Evolutionary conservation across 2,113 vertebrate species (phyloP).

Genomic region (Zootoca vivipara): DNA sequence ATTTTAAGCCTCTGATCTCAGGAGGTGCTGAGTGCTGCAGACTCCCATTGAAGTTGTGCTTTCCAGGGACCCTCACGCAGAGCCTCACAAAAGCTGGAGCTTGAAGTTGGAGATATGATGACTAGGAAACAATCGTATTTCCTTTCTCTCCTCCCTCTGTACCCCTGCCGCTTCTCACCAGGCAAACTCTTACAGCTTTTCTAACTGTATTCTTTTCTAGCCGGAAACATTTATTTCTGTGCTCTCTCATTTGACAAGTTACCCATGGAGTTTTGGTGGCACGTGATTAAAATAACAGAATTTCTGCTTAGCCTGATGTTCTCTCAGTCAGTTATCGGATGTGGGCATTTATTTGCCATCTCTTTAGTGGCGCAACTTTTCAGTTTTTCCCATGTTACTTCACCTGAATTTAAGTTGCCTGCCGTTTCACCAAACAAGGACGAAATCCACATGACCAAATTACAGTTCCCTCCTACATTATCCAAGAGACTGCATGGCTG

Average conservation of each 20-base stretch:
- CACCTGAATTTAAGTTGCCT: not conserved
- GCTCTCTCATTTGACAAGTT: constrained; percentile 35
- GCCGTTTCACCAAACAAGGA: not conserved
- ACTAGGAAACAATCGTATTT: constrained; percentile 3
- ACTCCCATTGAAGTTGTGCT: constrained; percentile 31
- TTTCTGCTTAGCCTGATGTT: constrained; percentile 58
- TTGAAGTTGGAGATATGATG: constrained; percentile 9
- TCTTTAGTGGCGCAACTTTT: not conserved
- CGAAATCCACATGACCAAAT: not conserved
- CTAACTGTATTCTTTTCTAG: constrained; percentile 57
- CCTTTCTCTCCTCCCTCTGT: constrained; percentile 9
- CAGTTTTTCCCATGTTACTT: not conserved
- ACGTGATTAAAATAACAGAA: constrained; percentile 49
- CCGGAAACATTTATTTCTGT: constrained; percentile 11
- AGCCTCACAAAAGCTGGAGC: not conserved
- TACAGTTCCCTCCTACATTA: not conserved
- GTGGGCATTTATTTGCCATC: constrained; percentile 27
- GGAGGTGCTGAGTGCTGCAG: not conserved
- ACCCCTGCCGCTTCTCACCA: constrained; percentile 9
- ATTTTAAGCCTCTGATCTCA: constrained; percentile 31
- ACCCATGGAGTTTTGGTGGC: constrained; percentile 16
- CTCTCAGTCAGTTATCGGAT: constrained; percentile 52
- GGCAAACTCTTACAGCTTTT: constrained; percentile 64
- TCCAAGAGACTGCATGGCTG: not conserved
- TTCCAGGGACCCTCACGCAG: not conserved